phyloP scores from a whole-genome alignment of 2,113 vertebrate genomes.

The Indicator indicator region DNA sequence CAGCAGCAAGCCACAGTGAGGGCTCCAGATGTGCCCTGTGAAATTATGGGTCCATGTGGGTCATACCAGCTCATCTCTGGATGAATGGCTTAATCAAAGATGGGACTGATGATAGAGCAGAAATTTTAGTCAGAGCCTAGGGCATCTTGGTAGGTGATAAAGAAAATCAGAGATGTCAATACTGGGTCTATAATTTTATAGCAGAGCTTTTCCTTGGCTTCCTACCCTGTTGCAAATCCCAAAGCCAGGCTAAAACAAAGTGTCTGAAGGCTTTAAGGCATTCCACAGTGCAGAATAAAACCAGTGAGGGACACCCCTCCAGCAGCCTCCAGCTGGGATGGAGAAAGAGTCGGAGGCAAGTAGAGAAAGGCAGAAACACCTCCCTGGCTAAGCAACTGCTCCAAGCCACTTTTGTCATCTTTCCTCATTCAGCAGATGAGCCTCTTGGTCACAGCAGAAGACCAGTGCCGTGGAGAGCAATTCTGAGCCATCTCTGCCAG shows the following conservation, averaged over 20 bases:
- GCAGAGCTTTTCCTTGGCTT: background rate
- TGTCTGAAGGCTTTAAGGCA: fast-evolving
- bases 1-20: fast-evolving
- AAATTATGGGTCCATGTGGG: background rate
- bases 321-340: fast-evolving
- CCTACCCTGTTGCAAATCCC: background rate
- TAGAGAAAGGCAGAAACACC: background rate
- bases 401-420: background rate
- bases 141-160: background rate
- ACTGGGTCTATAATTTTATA: background rate
- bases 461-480: background rate
- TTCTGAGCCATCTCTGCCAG: slow-evolving; percentile 3
- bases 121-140: background rate
- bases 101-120: background rate
- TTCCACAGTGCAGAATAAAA: background rate
- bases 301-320: background rate
- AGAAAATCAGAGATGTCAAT: background rate
- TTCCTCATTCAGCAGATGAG: background rate
- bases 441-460: slow-evolving; percentile 31
- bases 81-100: background rate
- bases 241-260: background rate
- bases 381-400: fast-evolving
- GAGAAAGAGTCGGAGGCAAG: background rate
- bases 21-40: background rate
- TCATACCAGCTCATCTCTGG: background rate